Conservation (phyloP, 1,140 invertebrate genomes). For the Pseudomyrmex concolor region DNA sequence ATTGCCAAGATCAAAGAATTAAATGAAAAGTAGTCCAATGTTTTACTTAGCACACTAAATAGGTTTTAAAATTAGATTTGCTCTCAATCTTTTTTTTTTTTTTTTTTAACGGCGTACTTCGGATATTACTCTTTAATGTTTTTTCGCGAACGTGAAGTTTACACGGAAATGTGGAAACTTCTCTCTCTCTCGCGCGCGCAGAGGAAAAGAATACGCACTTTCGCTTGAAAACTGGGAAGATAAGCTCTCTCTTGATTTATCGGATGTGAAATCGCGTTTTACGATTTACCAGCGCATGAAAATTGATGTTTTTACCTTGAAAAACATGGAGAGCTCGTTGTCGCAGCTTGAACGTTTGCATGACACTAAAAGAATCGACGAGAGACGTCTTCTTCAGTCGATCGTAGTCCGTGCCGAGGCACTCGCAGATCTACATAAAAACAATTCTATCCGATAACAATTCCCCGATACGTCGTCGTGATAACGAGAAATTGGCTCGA, state of each 20-base stretch:
- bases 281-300: conserved; percentile 46
- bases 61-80: background rate
- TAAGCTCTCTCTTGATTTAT: conserved; percentile 51
- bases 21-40: conserved; percentile 2
- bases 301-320: conserved; percentile 84
- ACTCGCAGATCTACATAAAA: conserved; percentile 84
- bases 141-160: background rate
- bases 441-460: conserved; percentile 4
- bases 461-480: background rate
- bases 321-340: conserved; percentile 96
- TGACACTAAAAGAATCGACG: conserved; percentile 89
- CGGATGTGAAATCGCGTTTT: conserved; percentile 31
- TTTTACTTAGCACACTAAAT: conserved; percentile 15
- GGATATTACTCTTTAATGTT: background rate
- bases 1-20: background rate
- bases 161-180: background rate
- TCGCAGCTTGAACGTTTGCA: conserved; percentile 91
- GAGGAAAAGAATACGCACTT: background rate
- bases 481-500: background rate
- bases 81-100: background rate
- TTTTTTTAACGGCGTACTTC: too few species aligned
- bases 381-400: conserved; percentile 89
- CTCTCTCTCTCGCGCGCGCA: background rate
- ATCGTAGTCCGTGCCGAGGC: conserved; percentile 88
- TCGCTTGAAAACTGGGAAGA: background rate